These are phyloP conservation scores for Imbricaverruca yamaguchii DNA, from an alignment of 2,888 invertebrate genomes.

Conservation along the genomic window DNA sequence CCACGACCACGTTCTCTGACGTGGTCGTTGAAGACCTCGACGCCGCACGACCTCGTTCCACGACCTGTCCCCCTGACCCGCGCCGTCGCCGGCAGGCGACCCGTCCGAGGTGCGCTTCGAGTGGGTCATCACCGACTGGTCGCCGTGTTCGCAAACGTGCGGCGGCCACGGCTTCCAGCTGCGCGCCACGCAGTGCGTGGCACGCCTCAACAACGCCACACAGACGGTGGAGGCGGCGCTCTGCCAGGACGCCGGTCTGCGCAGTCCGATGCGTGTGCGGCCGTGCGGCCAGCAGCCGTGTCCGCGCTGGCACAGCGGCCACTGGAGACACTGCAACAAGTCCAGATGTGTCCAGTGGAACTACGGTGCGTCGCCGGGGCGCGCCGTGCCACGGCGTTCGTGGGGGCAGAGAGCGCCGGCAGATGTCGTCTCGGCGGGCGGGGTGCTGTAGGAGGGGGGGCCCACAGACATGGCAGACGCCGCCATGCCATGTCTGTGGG, in stretches of 20 bases:
- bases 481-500: too few species aligned
- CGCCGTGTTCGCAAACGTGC: conserved; percentile 73
- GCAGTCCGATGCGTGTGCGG: conserved; percentile 52
- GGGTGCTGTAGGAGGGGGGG: too few species aligned
- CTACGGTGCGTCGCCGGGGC: conserved; percentile 47
- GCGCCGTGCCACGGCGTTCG: neutral
- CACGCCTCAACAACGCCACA: conserved; percentile 50
- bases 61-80: neutral
- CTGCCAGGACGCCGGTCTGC: conserved; percentile 61
- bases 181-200: conserved; percentile 64
- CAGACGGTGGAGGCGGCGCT: conserved; percentile 55
- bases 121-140: conserved; percentile 79
- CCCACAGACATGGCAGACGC: too few species aligned
- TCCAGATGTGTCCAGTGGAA: conserved; percentile 67
- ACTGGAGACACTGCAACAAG: conserved; percentile 64
- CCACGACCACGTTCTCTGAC: too few species aligned
- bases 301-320: conserved; percentile 61
- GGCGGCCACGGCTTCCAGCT: conserved; percentile 66
- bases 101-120: conserved; percentile 49
- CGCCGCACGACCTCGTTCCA: too few species aligned
- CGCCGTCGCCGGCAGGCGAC: neutral
- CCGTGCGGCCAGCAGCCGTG: conserved; percentile 61
- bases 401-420: too few species aligned
- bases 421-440: too few species aligned
- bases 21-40: too few species aligned